Conservation (phyloP, 2,113 vertebrate genomes). For the Cyrtonyx montezumae region DNA sequence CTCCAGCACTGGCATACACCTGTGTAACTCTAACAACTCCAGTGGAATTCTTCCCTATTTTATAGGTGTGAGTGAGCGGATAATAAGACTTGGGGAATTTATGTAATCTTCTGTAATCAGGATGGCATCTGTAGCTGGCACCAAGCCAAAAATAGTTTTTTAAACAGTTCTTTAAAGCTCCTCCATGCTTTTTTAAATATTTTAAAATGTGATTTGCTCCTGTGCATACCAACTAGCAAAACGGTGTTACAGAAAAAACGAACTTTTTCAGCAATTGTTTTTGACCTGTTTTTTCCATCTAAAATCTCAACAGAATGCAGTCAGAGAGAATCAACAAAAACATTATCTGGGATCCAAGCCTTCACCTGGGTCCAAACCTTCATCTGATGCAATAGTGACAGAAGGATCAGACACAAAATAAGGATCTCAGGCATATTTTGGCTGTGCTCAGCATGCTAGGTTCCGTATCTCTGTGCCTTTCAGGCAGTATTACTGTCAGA, state of each 20-base stretch:
- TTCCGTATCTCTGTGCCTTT: not conserved
- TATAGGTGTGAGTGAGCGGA: slow-evolving; percentile 40
- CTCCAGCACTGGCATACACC: not conserved
- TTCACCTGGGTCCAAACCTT: not conserved
- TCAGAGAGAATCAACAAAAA: not conserved
- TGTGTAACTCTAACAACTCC: not conserved
- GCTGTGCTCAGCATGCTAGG: not conserved
- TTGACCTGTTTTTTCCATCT: not conserved
- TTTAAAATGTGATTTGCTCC: slow-evolving; percentile 13
- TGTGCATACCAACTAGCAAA: slow-evolving; percentile 2
- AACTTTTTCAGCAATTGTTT: not conserved
- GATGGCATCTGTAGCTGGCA: slow-evolving; percentile 48
- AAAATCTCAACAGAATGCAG: not conserved
- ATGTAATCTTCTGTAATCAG: slow-evolving; percentile 58
- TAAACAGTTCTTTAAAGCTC: slow-evolving; percentile 36
- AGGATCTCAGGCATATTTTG: not conserved
- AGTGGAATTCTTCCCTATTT: slow-evolving; percentile 37
- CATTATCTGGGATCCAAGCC: not conserved
- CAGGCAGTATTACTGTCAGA: not conserved
- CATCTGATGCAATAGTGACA: not conserved
- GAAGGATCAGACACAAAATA: not conserved
- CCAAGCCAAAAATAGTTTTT: slow-evolving; percentile 41
- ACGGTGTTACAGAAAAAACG: not conserved
- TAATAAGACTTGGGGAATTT: slow-evolving; percentile 35
- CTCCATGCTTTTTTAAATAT: slow-evolving; percentile 37